Conservation (phyloP, 1,140 invertebrate species). For the Apocrypta bakeri region DNA sequence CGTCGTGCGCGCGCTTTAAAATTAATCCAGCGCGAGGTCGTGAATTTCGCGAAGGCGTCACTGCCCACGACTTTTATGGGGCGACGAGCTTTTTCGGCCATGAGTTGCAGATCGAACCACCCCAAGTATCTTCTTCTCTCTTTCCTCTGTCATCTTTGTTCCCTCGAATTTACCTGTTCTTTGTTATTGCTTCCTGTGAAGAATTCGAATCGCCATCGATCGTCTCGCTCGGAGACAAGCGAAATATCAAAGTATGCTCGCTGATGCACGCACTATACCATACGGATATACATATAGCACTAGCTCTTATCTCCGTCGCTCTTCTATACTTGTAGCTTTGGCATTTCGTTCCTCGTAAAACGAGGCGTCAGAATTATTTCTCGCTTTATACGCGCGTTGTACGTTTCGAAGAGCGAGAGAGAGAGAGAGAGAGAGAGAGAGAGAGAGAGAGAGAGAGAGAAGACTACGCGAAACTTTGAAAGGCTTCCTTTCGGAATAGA, state of each 20-base stretch:
- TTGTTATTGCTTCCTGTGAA: background rate
- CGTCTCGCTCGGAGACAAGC: too few species aligned
- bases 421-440: too few species aligned
- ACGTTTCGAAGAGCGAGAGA: background rate
- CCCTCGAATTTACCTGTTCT: background rate
- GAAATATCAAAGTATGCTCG: too few species aligned
- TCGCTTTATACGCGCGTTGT: background rate
- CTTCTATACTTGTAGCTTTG: background rate
- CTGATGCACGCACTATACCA: too few species aligned
- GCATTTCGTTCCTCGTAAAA: conserved; percentile 39
- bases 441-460: too few species aligned
- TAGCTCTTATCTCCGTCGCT: too few species aligned
- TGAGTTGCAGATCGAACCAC: too few species aligned
- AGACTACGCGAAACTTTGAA: conserved; percentile 38
- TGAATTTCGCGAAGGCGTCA: conserved; percentile 47
- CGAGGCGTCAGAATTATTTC: background rate
- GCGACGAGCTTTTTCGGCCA: background rate
- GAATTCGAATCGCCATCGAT: too few species aligned
- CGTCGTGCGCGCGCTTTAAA: conserved; percentile 50
- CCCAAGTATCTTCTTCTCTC: too few species aligned
- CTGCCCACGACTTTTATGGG: conserved; percentile 47
- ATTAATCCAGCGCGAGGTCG: conserved; percentile 47
- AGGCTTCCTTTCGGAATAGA: conserved; percentile 53
- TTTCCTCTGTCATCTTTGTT: background rate
- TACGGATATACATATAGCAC: too few species aligned